phyloP scores from a whole-genome alignment of 2,888 invertebrate genomes.

The Nomada flava region DNA sequence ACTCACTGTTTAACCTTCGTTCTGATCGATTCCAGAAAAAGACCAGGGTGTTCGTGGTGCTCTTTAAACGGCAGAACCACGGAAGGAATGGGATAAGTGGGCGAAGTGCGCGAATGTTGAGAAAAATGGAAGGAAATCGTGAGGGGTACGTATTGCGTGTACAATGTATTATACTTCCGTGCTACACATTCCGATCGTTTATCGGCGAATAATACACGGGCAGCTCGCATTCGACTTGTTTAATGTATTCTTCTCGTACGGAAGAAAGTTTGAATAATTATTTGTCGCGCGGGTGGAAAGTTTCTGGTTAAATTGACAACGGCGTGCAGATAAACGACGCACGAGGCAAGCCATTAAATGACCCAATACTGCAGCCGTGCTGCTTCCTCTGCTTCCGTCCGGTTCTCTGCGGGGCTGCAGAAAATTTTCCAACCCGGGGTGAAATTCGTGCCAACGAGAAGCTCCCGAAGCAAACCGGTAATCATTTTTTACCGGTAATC shows the following conservation, averaged over 20 bases:
- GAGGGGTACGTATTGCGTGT: no score
- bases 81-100: no score
- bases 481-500: no score
- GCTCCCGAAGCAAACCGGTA: no score
- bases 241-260: conserved; percentile 1
- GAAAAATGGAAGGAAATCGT: no score
- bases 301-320: conserved; percentile 48
- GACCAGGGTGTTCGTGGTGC: no score
- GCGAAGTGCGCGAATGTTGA: no score
- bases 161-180: not conserved
- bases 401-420: not conserved
- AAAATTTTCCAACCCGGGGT: not conserved
- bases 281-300: conserved; percentile 40
- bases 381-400: not conserved
- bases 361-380: conserved; percentile 25
- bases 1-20: no score
- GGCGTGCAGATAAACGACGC: conserved; percentile 31
- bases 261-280: conserved; percentile 42
- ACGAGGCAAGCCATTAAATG: conserved; percentile 15
- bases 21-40: no score
- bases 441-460: not conserved
- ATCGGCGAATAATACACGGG: not conserved
- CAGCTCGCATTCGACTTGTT: not conserved
- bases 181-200: not conserved
- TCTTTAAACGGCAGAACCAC: no score